Percentiles rank a stretch among this genome's conserved stretches.
Conservation (phyloP, 1,140 invertebrate genomes). For the Bathynomus jamesi region DNA sequence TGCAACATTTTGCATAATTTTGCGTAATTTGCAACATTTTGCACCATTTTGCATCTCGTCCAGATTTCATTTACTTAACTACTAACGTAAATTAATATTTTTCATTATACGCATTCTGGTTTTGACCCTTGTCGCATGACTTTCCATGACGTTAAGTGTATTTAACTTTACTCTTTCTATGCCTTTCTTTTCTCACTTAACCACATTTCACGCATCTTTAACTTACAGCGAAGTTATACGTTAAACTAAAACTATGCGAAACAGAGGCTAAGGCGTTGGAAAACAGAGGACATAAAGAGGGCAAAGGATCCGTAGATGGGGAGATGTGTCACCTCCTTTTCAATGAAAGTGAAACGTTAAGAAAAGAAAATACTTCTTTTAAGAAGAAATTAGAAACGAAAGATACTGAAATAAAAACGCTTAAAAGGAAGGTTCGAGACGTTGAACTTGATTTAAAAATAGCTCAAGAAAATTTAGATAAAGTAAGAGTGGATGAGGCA, state of each 20-base stretch:
- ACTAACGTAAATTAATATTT: too few relatives aligned
- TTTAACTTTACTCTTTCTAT: too few relatives aligned
- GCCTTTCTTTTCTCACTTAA: too few relatives aligned
- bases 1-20: too few relatives aligned
- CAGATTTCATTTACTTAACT: too few relatives aligned
- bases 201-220: too few relatives aligned
- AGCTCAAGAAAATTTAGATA: constrained; percentile 52
- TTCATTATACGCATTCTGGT: too few relatives aligned
- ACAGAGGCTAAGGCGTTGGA: constrained; percentile 29
- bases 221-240: constrained; percentile 17
- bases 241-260: constrained; percentile 23
- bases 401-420: constrained; percentile 51
- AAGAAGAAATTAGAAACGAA: constrained; percentile 30
- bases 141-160: too few relatives aligned
- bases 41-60: too few relatives aligned
- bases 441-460: constrained; percentile 51
- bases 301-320: constrained; percentile 10
- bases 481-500: constrained; percentile 47
- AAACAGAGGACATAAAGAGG: constrained; percentile 38
- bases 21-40: too few relatives aligned
- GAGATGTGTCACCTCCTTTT: constrained; percentile 23
- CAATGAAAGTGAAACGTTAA: constrained; percentile 18
- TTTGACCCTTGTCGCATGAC: too few relatives aligned
- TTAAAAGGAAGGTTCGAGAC: constrained; percentile 41
- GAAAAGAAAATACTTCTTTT: constrained; percentile 16